Evolutionary conservation across 2,113 vertebrate genomes (phyloP).

Genomic region (Ceuthmochares aereus): DNA sequence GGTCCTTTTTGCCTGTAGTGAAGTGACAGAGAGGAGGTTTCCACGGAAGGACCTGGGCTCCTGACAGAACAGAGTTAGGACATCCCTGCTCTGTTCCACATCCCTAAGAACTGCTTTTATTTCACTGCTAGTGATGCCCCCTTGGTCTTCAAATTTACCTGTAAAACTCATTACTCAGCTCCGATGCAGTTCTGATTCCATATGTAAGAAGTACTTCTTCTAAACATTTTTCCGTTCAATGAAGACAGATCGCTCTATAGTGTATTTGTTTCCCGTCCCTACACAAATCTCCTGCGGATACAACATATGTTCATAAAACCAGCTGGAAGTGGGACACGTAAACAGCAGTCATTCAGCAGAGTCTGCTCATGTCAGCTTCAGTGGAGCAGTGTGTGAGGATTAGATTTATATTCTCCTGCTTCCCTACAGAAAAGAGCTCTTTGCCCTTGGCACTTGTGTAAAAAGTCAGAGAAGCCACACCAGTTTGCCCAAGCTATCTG

Average conservation of each 20-base stretch:
- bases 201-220: not conserved
- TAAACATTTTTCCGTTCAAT: not conserved
- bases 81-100: not conserved
- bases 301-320: constrained; percentile 47
- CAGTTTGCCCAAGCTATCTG: not conserved
- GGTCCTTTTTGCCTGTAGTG: not conserved
- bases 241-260: not conserved
- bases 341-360: constrained; percentile 56
- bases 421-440: constrained; percentile 5
- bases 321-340: constrained; percentile 44
- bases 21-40: not conserved
- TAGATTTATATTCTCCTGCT: not conserved
- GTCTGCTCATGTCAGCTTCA: constrained; percentile 33
- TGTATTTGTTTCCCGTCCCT: constrained; percentile 28
- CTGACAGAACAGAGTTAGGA: not conserved
- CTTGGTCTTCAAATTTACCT: not conserved
- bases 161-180: not conserved
- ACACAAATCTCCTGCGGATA: constrained; percentile 40
- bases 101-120: not conserved
- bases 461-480: not conserved
- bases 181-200: not conserved
- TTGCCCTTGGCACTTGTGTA: not conserved
- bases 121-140: not conserved
- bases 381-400: not conserved
- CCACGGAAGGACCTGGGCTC: not conserved